Base-by-base conservation (phyloP, 2,888 invertebrate genomes). In the Dioctria linearis region DNA sequence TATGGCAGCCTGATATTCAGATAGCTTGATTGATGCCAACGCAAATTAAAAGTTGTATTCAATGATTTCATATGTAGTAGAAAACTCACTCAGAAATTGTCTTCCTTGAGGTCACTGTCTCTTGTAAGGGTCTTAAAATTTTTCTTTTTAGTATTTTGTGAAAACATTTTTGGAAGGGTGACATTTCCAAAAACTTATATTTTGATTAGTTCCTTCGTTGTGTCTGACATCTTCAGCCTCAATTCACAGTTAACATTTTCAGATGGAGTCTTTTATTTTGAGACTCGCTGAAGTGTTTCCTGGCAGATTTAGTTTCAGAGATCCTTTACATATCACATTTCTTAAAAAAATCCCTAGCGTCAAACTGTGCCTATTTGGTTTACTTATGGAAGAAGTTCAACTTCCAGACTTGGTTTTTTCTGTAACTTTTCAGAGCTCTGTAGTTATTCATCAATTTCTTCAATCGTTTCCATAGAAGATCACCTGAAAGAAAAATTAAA, bases 291-390 rank as follows among this genome's bases (percentile, higher is more conserved):
- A 25, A 8, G 2, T 37, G 8, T 63, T 63, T 63, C 37, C 6
- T 37, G 2, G 2, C 8, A 63, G 40, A 63, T 63, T 63, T 39
- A 39, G 2, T 63, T 63, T 3, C 39, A 39, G 13, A n/a, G 6
- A 3, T 39, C 2, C 63, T 25, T 9, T 13, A 63, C 8, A 9
- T 5, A 63, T 63, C 6, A 63, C 40, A 63, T 63, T 40, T 63
- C 63, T 63, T n/a, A 37, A 13, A 13, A 63, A 63, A 63, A 0
- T 37, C n/a, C 63, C 6, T 37, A 37, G 2, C 13, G 6, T 63
- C 63, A 63, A 63, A 59, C 2, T 37, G 63, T 63, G 63, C 39
- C 63, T 37, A 63, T 39, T 63, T 63, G 3, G 63, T 63, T 39
- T 63, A 63, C 11, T 63, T 63, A 63, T 37, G 63, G 4, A 63